Evolutionary conservation across 1,140 invertebrate genomes (phyloP), one percentile per base, ranked within the genome.

Genomic region (Bilobella aurantiaca): DNA sequence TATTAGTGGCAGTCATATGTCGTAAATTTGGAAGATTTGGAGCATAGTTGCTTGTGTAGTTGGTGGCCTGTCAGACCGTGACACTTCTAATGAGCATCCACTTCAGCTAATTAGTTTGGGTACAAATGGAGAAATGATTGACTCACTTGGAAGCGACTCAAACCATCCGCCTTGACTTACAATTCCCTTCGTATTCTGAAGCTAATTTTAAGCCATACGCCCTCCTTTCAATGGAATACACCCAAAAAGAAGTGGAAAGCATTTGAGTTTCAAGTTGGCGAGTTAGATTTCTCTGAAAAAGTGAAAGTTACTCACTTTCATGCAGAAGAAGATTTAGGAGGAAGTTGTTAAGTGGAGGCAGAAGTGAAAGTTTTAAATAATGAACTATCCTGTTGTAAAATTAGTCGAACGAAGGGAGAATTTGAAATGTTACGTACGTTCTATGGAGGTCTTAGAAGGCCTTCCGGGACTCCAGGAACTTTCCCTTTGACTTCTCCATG

Each of bases 101-200:
- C 34, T 42, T 42, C 34, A 42, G 8, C 49, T 23, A 53, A 53
- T 53, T 53, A 53, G 49, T 5, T 12, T 23, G 21, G 8, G 25
- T 53, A 53, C 49, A 53, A 53, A 53, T 53, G 12, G 49, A 23
- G 49, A 53, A 53, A 53, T 53, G 49, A 53, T 53, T 23, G 21
- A 42, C 34, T 42, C 34, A 42, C 18, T 12, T 42, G 18, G 34
- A 8, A 42, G 8, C 8, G n/a, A n/a, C n/a, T n/a, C n/a, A n/a
- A n/a, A n/a, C n/a, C n/a, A n/a, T n/a, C n/a, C n/a, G n/a, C n/a
- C n/a, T n/a, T n/a, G n/a, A n/a, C n/a, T n/a, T n/a, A n/a, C n/a
- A n/a, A n/a, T n/a, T n/a, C n/a, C n/a, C n/a, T n/a, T n/a, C n/a
- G n/a, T n/a, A n/a, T n/a, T n/a, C n/a, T n/a, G n/a, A n/a, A n/a